A percentile compares a stretch with the other conserved stretches of the same genome.
Evolutionary conservation across 2,113 vertebrate genomes (phyloP).

Genomic region (Thunnus maccoyii): DNA sequence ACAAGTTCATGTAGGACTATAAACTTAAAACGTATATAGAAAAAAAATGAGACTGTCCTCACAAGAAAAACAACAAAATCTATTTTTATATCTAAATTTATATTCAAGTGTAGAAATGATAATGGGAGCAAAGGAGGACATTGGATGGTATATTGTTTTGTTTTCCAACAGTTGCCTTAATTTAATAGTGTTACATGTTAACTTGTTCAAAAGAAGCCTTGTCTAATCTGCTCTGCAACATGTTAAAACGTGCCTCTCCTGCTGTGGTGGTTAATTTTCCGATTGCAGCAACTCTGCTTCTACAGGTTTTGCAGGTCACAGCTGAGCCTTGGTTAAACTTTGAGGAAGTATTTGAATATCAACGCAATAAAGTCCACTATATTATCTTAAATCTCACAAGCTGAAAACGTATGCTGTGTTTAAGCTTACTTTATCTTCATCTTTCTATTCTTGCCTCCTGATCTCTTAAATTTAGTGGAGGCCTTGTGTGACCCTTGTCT

Average conservation of each 20-base stretch:
- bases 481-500: slow-evolving; percentile 48
- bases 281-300: no score
- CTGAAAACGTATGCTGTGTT: neutral
- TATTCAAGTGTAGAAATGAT: no score
- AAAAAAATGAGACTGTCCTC: no score
- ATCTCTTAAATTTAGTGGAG: slow-evolving; percentile 40
- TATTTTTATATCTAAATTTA: no score
- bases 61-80: no score
- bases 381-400: neutral
- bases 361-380: neutral
- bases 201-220: neutral
- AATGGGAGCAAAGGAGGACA: no score
- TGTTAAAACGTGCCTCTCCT: neutral
- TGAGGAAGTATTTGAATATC: neutral
- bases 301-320: neutral
- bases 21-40: no score
- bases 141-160: no score
- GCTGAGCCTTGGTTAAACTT: neutral
- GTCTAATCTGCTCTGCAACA: neutral
- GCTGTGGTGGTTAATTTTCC: neutral
- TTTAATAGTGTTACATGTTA: no score
- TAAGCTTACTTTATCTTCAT: neutral
- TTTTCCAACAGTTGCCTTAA: no score
- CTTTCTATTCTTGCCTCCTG: slow-evolving; percentile 16
- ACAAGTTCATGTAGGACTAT: no score